Base-by-base conservation (phyloP, 2,888 invertebrate genomes). In the Phrixothrix hirtus region DNA sequence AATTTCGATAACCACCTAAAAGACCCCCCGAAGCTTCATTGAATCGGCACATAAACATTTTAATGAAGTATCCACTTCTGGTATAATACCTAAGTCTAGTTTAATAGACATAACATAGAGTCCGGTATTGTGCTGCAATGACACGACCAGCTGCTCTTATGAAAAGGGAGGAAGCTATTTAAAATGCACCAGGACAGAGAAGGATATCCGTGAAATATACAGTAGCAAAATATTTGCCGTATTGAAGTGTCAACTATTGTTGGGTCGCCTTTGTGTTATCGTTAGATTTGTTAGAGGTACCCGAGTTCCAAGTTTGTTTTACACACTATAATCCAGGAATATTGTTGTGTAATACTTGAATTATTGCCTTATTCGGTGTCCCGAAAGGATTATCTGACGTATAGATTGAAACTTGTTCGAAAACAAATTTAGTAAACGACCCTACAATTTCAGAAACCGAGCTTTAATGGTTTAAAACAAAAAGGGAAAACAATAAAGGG, bases 221-320 rank as follows among this genome's bases (percentile, higher is more conserved):
- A 65, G 71, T 70, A 65, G 73, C 73, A 72, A 73, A 70, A 74
- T 74, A 73, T 74, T 74, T 73, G 71, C 73, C 72, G 74, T 73
- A 75, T 75, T 74, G 73, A 74, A 74, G 74, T 75, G 75, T 75
- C 75, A 75, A 71, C 69, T 68, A 73, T 75, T 75, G 74, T 75
- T 70, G 65, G 69, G 63, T 45, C 38, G 55, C 66, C 60, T 72
- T 72, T 73, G 73, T 74, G 67, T 64, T 46, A 63, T 64, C 60
- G 66, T 70, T 72, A 72, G 73, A 73, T 73, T 73, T 74, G 74
- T 74, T 73, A 65, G 69, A 67, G 64, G 63, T 56, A 46, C 45
- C 56, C 48, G 36, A 51, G 45, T 41, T 45, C 35, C 39, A 42
- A 50, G 50, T 43, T 50, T 43, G 38, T 36, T 29, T 11, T 25